Evolutionary conservation across 1,140 invertebrate genomes (phyloP), one percentile per base, ranked within the genome.

Genomic region (Eueides isabella): DNA sequence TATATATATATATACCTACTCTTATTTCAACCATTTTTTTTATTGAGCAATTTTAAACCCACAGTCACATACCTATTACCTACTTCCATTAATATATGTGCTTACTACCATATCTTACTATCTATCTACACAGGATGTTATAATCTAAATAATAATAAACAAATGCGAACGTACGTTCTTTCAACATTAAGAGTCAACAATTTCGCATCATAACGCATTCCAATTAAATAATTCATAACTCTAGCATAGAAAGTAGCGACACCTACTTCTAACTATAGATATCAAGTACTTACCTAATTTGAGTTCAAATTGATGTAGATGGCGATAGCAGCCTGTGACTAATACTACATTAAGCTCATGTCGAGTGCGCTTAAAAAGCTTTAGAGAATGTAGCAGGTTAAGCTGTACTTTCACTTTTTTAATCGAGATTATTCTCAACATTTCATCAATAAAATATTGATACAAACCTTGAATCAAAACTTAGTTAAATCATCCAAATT

Each of bases 241-340:
- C n/a, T n/a, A 14, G 35, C 26, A 26, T 44, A 19, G 19, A 2
- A 61, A 61, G 44, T 69, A 69, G 67, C 48, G 67, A 69, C 67
- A 69, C 67, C 67, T 69, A 31, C 61, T 69, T 16, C 16, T 30
- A n/a, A 23, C 19, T 23, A 68, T 33, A 23, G 19, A 55, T 55
- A 33, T 61, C 28, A 23, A 68, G 14, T 26, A n/a, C n/a, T 31
- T 33, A 23, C 14, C 48, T 61, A 28, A 33, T n/a, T 44, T 67
- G 16, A 44, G 28, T 67, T 28, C 11, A 55, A 55, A 55, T 67
- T 67, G 48, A 26, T 55, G 11, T 35, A 69, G 67, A 69, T 69
- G 67, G 67, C 67, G 67, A 69, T 69, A 67, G 14, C 30, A 5
- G 61, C 30, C 14, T n/a, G 61, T 30, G 48, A 55, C 44, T 9